Percentiles rank a stretch among this genome's conserved stretches.
phyloP scores from a whole-genome alignment of 2,888 invertebrate species.

The Escarpia spicata region DNA sequence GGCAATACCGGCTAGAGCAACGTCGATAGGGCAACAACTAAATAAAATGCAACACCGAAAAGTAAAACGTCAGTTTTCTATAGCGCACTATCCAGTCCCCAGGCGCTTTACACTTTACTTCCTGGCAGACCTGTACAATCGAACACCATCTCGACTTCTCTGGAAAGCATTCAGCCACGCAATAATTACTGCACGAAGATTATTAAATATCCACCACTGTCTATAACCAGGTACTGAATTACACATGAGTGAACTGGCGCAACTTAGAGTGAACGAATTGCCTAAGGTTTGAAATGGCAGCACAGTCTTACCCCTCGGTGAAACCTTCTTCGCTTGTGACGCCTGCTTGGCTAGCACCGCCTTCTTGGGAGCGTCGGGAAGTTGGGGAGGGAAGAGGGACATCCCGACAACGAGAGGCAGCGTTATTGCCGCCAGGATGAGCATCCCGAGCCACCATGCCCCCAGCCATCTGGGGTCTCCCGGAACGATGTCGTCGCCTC shows the following conservation, averaged over 20 bases:
- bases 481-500: constrained; percentile 6
- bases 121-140: no score
- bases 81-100: no score
- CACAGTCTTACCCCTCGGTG: neutral
- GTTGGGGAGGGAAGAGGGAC: neutral
- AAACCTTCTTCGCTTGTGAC: neutral
- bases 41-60: neutral
- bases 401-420: constrained; percentile 73
- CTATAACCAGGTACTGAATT: no score
- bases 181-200: no score
- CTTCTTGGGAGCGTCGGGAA: neutral
- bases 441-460: constrained; percentile 92
- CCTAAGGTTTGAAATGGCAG: neutral
- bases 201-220: no score
- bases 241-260: no score
- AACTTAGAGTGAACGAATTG: no score
- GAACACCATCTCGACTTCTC: no score
- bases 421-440: constrained; percentile 81
- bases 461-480: constrained; percentile 90
- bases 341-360: neutral
- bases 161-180: no score
- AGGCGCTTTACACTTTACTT: no score
- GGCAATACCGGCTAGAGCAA: neutral
- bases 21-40: neutral
- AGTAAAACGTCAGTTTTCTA: no score